Conservation (phyloP, 2,797 vertebrate species). For the Oryzias sinensis region DNA sequence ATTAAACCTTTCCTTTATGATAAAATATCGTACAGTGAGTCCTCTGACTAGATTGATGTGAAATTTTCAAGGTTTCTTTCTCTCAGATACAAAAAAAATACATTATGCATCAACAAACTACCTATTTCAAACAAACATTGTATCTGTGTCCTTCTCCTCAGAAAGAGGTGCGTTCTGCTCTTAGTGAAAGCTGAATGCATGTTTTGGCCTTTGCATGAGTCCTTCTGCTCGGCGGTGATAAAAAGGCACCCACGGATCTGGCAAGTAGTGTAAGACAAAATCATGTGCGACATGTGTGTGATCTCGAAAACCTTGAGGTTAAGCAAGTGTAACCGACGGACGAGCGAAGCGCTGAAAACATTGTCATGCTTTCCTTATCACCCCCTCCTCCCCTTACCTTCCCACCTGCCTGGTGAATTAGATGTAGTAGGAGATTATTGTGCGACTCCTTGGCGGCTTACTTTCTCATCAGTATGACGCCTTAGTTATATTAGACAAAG, state of each 20-base stretch:
- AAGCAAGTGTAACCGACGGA: constrained; percentile 9
- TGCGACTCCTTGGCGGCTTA: constrained; percentile 41
- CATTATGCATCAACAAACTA: constrained; percentile 21
- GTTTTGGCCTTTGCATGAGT: constrained; percentile 6
- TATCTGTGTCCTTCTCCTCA: constrained; percentile 4
- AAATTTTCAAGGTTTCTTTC: constrained; percentile 16
- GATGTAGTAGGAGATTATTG: constrained; percentile 56
- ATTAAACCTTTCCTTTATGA: constrained; percentile 11
- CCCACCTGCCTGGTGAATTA: constrained; percentile 33
- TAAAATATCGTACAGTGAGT: constrained; percentile 9
- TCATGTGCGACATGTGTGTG: constrained; percentile 38
- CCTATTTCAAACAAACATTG: constrained; percentile 14
- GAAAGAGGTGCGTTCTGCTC: constrained; percentile 10
- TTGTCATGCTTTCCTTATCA: constrained; percentile 6
- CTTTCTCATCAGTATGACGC: constrained; percentile 60
- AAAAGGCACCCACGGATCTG: constrained; percentile 32
- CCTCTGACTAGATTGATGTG: constrained; percentile 16
- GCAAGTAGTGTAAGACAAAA: constrained; percentile 32
- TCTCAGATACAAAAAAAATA: constrained; percentile 4
- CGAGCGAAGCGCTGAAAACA: constrained; percentile 4
- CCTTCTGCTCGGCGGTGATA: constrained; percentile 25
- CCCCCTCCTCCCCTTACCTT: constrained; percentile 12
- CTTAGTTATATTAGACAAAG: constrained; percentile 47
- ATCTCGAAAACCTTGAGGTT: constrained; percentile 24
- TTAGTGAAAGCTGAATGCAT: constrained; percentile 16